These are phyloP conservation scores for Cryptophagus acutangulus DNA, from an alignment of 2,888 invertebrate species.

Conservation along the genomic window DNA sequence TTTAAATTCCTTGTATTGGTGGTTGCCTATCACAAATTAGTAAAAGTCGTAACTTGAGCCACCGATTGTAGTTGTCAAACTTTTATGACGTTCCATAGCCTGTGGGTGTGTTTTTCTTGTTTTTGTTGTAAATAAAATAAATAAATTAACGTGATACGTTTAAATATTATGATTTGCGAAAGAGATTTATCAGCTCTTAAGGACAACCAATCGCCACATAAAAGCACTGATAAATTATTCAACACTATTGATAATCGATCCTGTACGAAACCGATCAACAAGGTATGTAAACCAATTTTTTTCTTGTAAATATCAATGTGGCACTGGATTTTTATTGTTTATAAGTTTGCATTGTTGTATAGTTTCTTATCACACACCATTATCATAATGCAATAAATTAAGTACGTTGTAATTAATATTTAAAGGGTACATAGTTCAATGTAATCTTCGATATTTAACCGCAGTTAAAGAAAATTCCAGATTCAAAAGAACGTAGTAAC, in stretches of 20 bases:
- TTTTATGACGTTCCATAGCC: too few relatives aligned
- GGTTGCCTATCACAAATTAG: too few relatives aligned
- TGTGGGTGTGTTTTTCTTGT: too few relatives aligned
- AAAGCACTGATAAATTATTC: constrained; percentile 34
- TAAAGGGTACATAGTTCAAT: neutral
- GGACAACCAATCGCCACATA: constrained; percentile 27
- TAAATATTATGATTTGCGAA: constrained; percentile 26
- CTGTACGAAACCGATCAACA: constrained; percentile 62
- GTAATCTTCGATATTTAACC: constrained; percentile 6
- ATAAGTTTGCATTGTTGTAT: neutral
- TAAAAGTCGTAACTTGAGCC: too few relatives aligned
- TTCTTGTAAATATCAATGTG: too few relatives aligned
- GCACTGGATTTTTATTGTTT: neutral
- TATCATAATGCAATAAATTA: neutral
- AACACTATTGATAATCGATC: constrained; percentile 58
- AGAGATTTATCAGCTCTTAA: constrained; percentile 19
- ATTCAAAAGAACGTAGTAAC: too few relatives aligned
- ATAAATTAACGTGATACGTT: too few relatives aligned
- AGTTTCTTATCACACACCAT: neutral
- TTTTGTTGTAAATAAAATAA: too few relatives aligned
- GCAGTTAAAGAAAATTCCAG: neutral
- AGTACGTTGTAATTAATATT: neutral
- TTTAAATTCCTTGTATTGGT: too few relatives aligned
- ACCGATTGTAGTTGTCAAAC: too few relatives aligned
- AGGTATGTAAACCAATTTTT: constrained; percentile 49